A percentile compares a stretch with the other conserved stretches of the same genome.
Conservation (phyloP, 2,888 invertebrate species). For the Criorhina ranunculi region DNA sequence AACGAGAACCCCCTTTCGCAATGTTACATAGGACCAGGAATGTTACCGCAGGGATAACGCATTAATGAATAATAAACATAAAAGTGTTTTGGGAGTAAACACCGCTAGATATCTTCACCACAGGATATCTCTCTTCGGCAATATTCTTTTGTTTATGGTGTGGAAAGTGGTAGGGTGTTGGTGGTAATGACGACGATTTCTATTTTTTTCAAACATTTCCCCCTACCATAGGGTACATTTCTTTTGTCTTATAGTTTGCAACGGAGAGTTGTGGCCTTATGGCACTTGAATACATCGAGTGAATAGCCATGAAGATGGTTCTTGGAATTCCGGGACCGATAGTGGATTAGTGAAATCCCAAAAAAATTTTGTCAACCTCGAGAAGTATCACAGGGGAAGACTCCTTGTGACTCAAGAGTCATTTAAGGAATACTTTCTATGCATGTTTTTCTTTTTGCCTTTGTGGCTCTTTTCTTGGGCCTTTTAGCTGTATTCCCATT, state of each 20-base stretch:
- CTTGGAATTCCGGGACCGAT: too few species aligned
- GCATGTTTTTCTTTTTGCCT: neutral
- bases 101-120: conserved; percentile 34
- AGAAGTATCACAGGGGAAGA: too few species aligned
- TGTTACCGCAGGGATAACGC: conserved; percentile 59
- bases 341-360: too few species aligned
- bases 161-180: conserved; percentile 15
- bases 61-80: conserved; percentile 72
- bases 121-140: conserved; percentile 17
- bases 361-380: too few species aligned
- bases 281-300: too few species aligned
- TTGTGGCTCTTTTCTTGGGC: neutral
- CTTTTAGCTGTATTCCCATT: neutral
- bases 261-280: too few species aligned
- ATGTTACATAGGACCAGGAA: conserved; percentile 8
- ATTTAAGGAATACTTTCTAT: too few species aligned
- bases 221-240: neutral
- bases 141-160: conserved; percentile 33
- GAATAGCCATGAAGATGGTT: too few species aligned
- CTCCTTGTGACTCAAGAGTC: too few species aligned
- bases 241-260: neutral
- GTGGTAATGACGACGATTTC: conserved; percentile 1
- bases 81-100: conserved; percentile 62
- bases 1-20: conserved; percentile 2
- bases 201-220: too few species aligned